Evolutionary conservation across 2,888 invertebrate genomes (phyloP), one percentile per base, ranked within the genome.

Genomic region (Alcis repandata): DNA sequence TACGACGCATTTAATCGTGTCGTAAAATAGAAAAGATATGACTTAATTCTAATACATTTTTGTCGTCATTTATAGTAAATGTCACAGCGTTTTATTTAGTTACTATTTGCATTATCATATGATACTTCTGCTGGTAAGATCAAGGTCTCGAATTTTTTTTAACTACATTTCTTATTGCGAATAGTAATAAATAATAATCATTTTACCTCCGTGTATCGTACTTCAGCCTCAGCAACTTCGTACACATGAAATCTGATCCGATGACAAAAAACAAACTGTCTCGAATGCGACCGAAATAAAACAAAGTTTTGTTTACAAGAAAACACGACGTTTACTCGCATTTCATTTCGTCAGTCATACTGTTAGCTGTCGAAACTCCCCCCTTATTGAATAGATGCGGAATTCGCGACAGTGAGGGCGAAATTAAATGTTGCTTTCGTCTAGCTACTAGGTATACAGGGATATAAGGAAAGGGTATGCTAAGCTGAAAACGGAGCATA

Each of bases 1-100:
- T 53, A 59, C 52, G 59, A 45, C 60, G 53, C 62, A 67, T 71
- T 68, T 69, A 68, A 57, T 65, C 51, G 63, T 10, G 58, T 56
- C 48, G 65, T 69, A 61, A 68, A 66, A 65, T 51, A 45, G 48
- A 43, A 46, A 38, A 57, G 59, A 27, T 41, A 57, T 52, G 32
- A 45, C 63, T 36, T 46, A 19, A 57, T 51, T 63, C 41, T 46
- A 27, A n/a, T n/a, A 15, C 32, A 0, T 48, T 7, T 9, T 27
- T 46, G 22, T 27, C 27, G 7, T 11, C 13, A 20, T 20, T 46
- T 11, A 19, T 15, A 41, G 2, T 4, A 27, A 27, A 27, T 27
- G n/a, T n/a, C n/a, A n/a, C n/a, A n/a, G n/a, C n/a, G n/a, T n/a
- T n/a, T n/a, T n/a, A n/a, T n/a, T n/a, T n/a, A n/a, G n/a, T n/a